A percentile compares a stretch with the other conserved stretches of the same genome.
Conservation (phyloP, 2,888 invertebrate species). For the Pycnomerus fuliginosus region DNA sequence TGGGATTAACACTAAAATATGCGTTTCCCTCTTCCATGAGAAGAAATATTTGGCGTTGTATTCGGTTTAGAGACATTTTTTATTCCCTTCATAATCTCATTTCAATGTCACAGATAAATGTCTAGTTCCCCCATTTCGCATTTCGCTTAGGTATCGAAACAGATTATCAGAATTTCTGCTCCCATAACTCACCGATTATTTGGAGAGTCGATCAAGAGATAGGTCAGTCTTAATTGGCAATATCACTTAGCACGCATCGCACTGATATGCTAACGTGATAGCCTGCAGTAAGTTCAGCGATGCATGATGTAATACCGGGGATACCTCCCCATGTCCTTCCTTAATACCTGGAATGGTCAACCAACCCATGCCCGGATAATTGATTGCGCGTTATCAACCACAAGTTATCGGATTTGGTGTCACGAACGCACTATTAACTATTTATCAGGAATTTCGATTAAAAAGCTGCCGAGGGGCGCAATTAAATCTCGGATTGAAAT, state of each 20-base stretch:
- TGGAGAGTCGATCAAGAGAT: too few relatives aligned
- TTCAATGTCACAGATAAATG: too few relatives aligned
- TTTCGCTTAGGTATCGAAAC: too few relatives aligned
- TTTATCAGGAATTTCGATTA: not conserved
- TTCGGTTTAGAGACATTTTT: too few relatives aligned
- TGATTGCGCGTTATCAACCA: slow-evolving; percentile 5
- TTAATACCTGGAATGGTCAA: slow-evolving; percentile 7
- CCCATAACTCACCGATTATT: too few relatives aligned
- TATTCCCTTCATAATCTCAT: too few relatives aligned
- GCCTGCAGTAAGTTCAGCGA: slow-evolving; percentile 17
- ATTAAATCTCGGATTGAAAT: not conserved
- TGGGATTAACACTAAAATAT: too few relatives aligned
- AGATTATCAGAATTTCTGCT: too few relatives aligned
- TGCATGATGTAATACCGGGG: slow-evolving; percentile 17
- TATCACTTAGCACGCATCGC: slow-evolving; percentile 26
- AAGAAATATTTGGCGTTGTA: too few relatives aligned
- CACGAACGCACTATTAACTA: not conserved
- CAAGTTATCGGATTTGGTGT: slow-evolving; percentile 3
- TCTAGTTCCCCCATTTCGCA: too few relatives aligned
- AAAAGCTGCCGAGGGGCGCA: not conserved
- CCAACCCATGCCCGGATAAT: slow-evolving; percentile 7
- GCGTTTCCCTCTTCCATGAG: too few relatives aligned
- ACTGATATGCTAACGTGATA: slow-evolving; percentile 28
- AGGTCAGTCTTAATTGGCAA: slow-evolving; percentile 30
- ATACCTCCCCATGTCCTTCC: slow-evolving; percentile 13